phyloP scores from a whole-genome alignment of 2,888 invertebrate species.

The Kryphioiulus occultus region DNA sequence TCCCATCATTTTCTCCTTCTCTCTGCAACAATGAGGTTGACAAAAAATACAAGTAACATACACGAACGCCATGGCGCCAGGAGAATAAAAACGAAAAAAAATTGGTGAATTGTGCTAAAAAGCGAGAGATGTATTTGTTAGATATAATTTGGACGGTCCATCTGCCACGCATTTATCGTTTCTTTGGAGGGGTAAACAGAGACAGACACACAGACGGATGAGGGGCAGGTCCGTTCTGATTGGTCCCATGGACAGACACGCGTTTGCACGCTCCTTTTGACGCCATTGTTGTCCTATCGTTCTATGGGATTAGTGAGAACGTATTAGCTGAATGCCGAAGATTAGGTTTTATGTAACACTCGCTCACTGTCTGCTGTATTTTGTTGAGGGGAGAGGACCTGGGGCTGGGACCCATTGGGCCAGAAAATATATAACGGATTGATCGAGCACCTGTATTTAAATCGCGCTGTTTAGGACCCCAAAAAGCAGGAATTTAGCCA shows the following conservation, averaged over 20 bases:
- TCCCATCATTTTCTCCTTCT: background rate
- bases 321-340: background rate
- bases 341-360: constrained; percentile 23
- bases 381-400: background rate
- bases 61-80: background rate
- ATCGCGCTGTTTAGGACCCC: background rate
- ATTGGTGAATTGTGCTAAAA: background rate
- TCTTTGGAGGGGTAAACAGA: background rate
- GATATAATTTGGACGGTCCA: background rate
- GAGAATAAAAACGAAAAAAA: background rate
- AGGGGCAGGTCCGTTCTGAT: background rate
- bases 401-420: background rate
- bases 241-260: background rate
- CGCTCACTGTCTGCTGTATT: background rate
- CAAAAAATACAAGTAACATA: background rate
- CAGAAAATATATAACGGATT: background rate
- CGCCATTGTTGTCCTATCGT: background rate
- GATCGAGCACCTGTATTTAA: background rate
- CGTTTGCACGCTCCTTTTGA: background rate
- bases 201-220: background rate
- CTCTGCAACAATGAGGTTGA: background rate
- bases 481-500: background rate
- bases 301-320: background rate
- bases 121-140: background rate
- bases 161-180: background rate